Evolutionary conservation across 2,113 vertebrate species (phyloP).

Genomic region (Glaucidium brasilianum): DNA sequence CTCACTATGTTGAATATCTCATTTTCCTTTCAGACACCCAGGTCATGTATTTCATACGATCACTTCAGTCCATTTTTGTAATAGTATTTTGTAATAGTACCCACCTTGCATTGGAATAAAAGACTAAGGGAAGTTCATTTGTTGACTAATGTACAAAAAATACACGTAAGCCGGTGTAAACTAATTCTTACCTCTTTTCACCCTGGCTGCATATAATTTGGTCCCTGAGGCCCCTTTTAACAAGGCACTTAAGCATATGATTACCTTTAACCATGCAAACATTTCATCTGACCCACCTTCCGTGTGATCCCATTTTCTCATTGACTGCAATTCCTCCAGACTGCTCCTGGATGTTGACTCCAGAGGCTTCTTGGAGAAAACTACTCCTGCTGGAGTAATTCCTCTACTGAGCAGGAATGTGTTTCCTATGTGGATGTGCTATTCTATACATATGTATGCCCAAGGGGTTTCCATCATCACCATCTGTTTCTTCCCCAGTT

Average conservation of each 20-base stretch:
- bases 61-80: not conserved
- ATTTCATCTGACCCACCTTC: not conserved
- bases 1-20: not conserved
- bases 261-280: not conserved
- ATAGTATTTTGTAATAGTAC: not conserved
- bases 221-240: not conserved
- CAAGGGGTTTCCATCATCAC: not conserved
- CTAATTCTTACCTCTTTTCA: not conserved
- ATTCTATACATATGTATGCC: not conserved
- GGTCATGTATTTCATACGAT: not conserved
- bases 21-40: not conserved
- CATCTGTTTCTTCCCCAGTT: not conserved
- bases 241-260: not conserved
- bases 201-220: not conserved
- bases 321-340: not conserved
- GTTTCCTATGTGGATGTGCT: not conserved
- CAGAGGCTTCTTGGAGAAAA: not conserved
- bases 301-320: not conserved
- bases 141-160: not conserved
- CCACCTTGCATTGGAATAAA: not conserved
- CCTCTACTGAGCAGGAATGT: not conserved
- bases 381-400: not conserved
- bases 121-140: not conserved
- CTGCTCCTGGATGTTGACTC: not conserved
- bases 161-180: accelerated